A percentile compares a stretch with the other conserved stretches of the same genome.
These are phyloP conservation scores for Lamellibrachia columna DNA, from an alignment of 2,888 invertebrate species.

Conservation along the genomic window DNA sequence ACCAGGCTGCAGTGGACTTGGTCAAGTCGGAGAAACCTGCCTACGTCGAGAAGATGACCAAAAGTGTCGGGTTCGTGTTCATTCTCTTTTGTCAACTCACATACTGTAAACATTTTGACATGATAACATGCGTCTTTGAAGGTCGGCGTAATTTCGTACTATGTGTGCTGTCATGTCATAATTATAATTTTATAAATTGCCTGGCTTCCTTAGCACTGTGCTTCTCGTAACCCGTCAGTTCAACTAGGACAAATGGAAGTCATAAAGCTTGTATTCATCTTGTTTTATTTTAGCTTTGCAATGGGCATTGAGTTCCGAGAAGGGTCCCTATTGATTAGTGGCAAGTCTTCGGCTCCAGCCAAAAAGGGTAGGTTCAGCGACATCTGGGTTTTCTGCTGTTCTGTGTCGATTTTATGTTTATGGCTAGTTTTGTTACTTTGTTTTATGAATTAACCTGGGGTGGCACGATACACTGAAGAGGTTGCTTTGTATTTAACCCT, in stretches of 20 bases:
- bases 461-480: too few species aligned
- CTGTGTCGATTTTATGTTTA: background rate
- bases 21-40: slow-evolving; percentile 42
- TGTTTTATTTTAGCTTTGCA: slow-evolving; percentile 76
- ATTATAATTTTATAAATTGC: background rate
- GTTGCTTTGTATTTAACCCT: too few species aligned
- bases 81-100: too few species aligned
- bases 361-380: slow-evolving; percentile 73
- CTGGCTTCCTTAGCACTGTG: background rate
- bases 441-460: too few species aligned
- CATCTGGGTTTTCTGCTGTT: background rate
- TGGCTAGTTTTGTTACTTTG: too few species aligned
- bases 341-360: slow-evolving; percentile 82
- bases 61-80: slow-evolving; percentile 81
- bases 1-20: slow-evolving; percentile 34
- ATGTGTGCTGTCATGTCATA: background rate
- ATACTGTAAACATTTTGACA: too few species aligned
- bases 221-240: background rate
- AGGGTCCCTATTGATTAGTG: slow-evolving; percentile 88
- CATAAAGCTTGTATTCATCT: background rate
- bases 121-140: too few species aligned
- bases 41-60: slow-evolving; percentile 84
- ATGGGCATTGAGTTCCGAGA: slow-evolving; percentile 99
- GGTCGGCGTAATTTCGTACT: background rate
- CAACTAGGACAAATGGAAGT: background rate